Conservation (phyloP, 2,113 vertebrate genomes). For the Arvicanthis niloticus region DNA sequence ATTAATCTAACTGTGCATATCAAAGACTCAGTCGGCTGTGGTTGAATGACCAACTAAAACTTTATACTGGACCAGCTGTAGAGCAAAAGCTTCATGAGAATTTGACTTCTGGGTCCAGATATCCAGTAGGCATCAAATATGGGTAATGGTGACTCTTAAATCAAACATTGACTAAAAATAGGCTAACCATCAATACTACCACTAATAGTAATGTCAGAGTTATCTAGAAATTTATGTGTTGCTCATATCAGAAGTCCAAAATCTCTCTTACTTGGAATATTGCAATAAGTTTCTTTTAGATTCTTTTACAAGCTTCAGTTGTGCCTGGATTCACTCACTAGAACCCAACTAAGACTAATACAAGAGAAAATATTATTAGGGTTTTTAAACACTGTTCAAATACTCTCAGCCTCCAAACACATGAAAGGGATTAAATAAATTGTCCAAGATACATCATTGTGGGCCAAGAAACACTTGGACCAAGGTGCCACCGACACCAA, state of each 20-base stretch:
- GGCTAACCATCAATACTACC: not conserved
- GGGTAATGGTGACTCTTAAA: not conserved
- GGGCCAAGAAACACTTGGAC: slow-evolving; percentile 34
- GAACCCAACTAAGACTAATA: slow-evolving; percentile 18
- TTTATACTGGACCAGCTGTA: not conserved
- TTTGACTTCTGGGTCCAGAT: not conserved
- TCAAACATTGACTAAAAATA: not conserved
- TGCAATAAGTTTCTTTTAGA: not conserved
- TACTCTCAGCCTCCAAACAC: not conserved
- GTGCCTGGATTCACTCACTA: not conserved
- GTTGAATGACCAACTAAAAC: not conserved
- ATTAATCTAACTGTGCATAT: not conserved
- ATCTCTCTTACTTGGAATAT: not conserved
- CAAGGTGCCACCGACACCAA: slow-evolving; percentile 30
- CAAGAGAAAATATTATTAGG: not conserved
- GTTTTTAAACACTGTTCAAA: not conserved
- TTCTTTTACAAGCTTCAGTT: not conserved
- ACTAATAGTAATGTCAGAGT: not conserved
- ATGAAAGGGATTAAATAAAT: slow-evolving; percentile 12
- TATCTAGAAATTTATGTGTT: not conserved
- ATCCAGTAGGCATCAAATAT: not conserved
- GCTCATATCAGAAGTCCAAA: not conserved
- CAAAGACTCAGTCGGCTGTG: not conserved
- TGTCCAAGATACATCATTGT: not conserved
- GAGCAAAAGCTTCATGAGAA: not conserved